Conservation (phyloP, 2,113 vertebrate species). For the Manacus vitellinus region DNA sequence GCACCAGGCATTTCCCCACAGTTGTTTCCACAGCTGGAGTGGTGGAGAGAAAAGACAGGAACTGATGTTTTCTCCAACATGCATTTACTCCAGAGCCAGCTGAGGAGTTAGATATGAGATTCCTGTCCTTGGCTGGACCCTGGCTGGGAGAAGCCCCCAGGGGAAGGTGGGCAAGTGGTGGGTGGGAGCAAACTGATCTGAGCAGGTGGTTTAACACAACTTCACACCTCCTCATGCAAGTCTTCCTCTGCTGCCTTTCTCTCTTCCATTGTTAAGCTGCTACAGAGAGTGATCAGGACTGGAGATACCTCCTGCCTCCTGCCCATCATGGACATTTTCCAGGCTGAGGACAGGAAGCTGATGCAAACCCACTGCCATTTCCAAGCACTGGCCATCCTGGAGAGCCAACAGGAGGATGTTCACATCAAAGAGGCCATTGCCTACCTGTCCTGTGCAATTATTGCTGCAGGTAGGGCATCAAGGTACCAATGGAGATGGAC, state of each 20-base stretch:
- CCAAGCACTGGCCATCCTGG: slow-evolving; percentile 80
- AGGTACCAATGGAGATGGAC: background rate
- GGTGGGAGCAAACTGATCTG: background rate
- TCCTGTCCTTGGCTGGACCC: background rate
- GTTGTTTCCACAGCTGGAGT: background rate
- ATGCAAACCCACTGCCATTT: slow-evolving; percentile 84
- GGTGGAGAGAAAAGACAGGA: background rate
- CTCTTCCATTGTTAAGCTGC: slow-evolving; percentile 70
- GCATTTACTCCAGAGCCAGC: background rate
- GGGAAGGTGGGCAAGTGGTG: background rate
- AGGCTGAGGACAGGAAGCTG: slow-evolving; percentile 76
- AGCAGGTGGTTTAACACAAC: background rate
- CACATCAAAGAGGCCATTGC: slow-evolving; percentile 84
- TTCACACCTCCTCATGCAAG: background rate
- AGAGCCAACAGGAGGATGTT: slow-evolving; percentile 49
- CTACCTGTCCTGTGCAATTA: slow-evolving; percentile 91
- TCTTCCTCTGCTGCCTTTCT: background rate
- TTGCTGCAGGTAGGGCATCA: slow-evolving; percentile 80
- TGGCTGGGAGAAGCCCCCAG: background rate
- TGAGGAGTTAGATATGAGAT: background rate
- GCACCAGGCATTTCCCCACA: background rate
- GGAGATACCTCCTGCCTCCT: slow-evolving; percentile 87
- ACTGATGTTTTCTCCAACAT: background rate
- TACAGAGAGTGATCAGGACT: slow-evolving; percentile 86
- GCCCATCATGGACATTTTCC: slow-evolving; percentile 82